phyloP scores from a whole-genome alignment of 1,140 invertebrate species.

The Coboldia fuscipes region DNA sequence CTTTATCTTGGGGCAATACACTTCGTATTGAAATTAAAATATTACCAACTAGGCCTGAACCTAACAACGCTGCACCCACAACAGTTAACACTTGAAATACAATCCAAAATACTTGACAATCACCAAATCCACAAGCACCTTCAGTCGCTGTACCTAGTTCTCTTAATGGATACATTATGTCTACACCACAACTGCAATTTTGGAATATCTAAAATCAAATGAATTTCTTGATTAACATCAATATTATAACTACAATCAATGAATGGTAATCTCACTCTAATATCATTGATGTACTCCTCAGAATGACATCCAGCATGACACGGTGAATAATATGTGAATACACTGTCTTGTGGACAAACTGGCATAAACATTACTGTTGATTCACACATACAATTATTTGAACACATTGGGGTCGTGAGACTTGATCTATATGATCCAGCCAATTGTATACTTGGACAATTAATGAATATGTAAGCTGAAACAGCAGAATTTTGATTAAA shows the following conservation, averaged over 20 bases:
- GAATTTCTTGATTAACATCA: slow-evolving; percentile 1
- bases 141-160: slow-evolving; percentile 21
- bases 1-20: slow-evolving; percentile 30
- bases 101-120: slow-evolving; percentile 27
- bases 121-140: slow-evolving; percentile 27
- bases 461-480: slow-evolving; percentile 34
- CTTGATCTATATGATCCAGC: slow-evolving; percentile 17
- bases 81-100: slow-evolving; percentile 27
- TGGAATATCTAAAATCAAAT: slow-evolving; percentile 21
- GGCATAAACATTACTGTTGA: slow-evolving; percentile 36
- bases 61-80: slow-evolving; percentile 18
- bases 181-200: slow-evolving; percentile 26
- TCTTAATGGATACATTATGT: slow-evolving; percentile 6
- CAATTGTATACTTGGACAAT: slow-evolving; percentile 28
- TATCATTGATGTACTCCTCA: slow-evolving; percentile 15
- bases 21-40: slow-evolving; percentile 29
- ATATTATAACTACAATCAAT: slow-evolving; percentile 3
- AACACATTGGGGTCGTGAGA: slow-evolving; percentile 29
- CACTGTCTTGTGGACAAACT: slow-evolving; percentile 32
- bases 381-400: slow-evolving; percentile 34
- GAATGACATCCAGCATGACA: slow-evolving; percentile 44
- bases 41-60: slow-evolving; percentile 28
- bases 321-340: slow-evolving; percentile 37
- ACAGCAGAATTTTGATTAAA: too few species aligned
- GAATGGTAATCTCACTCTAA: too few species aligned